Conservation (phyloP, 2,113 vertebrate genomes). For the Sapajus apella region DNA sequence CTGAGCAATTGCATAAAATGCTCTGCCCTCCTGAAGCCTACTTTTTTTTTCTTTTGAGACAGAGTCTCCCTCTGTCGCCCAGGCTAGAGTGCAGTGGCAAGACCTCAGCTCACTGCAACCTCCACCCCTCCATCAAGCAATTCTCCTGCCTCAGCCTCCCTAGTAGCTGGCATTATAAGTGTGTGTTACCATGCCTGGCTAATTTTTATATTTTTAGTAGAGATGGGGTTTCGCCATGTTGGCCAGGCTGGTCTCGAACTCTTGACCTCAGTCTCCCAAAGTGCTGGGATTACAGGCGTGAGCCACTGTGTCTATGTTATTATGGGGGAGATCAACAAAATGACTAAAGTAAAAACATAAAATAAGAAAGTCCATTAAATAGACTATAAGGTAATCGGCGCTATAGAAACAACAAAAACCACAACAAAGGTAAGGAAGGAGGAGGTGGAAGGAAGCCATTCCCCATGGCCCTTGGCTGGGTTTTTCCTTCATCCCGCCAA, state of each 20-base stretch:
- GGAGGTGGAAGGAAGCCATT: background rate
- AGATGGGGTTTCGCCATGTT: no score
- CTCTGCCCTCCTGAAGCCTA: background rate
- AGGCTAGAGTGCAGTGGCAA: background rate
- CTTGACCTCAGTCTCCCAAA: no score
- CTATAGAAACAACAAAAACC: background rate
- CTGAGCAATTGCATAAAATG: background rate
- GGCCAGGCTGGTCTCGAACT: no score
- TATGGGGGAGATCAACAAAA: background rate
- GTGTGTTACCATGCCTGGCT: rapidly evolving
- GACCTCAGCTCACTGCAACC: background rate
- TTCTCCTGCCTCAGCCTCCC: background rate
- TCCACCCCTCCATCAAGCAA: background rate
- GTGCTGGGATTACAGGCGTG: no score
- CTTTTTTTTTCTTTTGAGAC: background rate
- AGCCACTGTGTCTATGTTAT: background rate
- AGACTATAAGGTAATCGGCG: background rate
- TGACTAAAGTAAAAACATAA: background rate
- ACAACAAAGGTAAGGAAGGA: background rate
- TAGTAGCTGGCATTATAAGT: background rate
- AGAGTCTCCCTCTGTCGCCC: background rate
- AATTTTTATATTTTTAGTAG: background rate
- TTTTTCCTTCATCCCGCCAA: background rate
- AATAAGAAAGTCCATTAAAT: background rate
- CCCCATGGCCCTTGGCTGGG: background rate